phyloP scores from a whole-genome alignment of 2,113 vertebrate genomes.

The Triplophysa siluroides region DNA sequence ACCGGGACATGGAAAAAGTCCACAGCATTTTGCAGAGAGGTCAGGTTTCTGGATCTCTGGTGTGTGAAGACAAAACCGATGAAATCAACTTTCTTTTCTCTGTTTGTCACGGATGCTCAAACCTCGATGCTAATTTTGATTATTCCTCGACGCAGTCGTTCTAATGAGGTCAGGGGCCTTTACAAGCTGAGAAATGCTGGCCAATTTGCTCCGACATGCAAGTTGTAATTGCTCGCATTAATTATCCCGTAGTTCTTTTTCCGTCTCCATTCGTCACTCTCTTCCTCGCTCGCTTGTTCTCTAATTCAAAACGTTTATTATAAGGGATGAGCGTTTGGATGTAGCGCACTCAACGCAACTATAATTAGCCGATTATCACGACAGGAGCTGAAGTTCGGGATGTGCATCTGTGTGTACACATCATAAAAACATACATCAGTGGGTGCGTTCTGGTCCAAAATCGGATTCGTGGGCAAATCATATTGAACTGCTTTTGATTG shows the following conservation, averaged over 20 bases:
- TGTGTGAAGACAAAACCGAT: slow-evolving; percentile 25
- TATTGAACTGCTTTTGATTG: too few relatives aligned
- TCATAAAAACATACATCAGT: too few relatives aligned
- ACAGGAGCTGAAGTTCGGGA: slow-evolving; percentile 20
- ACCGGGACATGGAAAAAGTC: slow-evolving; percentile 31
- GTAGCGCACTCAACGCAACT: slow-evolving; percentile 69
- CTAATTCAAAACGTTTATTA: slow-evolving; percentile 75
- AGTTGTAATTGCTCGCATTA: slow-evolving; percentile 77
- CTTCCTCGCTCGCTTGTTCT: slow-evolving; percentile 53
- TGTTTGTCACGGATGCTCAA: slow-evolving; percentile 33
- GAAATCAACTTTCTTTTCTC: slow-evolving; percentile 15
- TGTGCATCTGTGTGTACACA: not conserved
- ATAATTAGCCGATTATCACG: slow-evolving; percentile 75
- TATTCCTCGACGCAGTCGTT: slow-evolving; percentile 71
- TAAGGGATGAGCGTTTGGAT: slow-evolving; percentile 73
- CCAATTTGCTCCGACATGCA: slow-evolving; percentile 77
- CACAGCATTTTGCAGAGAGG: slow-evolving; percentile 37
- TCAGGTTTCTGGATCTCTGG: not conserved
- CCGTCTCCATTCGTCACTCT: slow-evolving; percentile 51
- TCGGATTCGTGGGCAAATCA: too few relatives aligned
- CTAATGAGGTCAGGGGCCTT: slow-evolving; percentile 74
- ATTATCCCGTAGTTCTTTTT: slow-evolving; percentile 63
- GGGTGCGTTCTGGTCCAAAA: too few relatives aligned
- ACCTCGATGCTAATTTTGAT: slow-evolving; percentile 68
- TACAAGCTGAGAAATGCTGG: slow-evolving; percentile 73